Evolutionary conservation across 2,113 vertebrate genomes (phyloP).

Genomic region (Nettapus auritus): DNA sequence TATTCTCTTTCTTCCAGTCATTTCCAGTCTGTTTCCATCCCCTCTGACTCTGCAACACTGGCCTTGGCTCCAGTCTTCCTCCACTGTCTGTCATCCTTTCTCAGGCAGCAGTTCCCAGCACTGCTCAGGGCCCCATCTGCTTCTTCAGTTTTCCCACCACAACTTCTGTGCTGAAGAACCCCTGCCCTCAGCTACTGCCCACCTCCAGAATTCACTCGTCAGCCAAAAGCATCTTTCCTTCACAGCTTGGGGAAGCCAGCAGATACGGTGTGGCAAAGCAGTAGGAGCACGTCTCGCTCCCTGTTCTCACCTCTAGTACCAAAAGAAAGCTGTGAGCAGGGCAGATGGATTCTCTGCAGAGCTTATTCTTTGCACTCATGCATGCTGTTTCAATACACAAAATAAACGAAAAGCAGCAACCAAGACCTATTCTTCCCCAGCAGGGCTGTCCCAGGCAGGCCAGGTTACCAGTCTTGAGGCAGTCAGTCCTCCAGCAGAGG

Average conservation of each 20-base stretch:
- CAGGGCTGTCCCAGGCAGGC: not conserved
- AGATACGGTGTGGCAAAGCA: not conserved
- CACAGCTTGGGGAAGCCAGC: not conserved
- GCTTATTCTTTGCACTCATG: not conserved
- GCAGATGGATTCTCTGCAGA: not conserved
- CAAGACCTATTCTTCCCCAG: not conserved
- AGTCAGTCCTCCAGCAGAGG: not conserved
- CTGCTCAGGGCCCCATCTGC: not conserved
- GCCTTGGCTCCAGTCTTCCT: not conserved
- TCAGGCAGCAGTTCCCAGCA: not conserved
- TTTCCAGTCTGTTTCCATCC: not conserved
- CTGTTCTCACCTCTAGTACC: not conserved
- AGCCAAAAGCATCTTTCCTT: not conserved
- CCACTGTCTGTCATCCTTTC: not conserved
- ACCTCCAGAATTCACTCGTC: not conserved
- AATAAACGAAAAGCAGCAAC: not conserved
- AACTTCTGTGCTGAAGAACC: not conserved
- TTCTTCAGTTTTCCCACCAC: not conserved
- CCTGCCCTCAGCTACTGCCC: not conserved
- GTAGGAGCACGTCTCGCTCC: not conserved
- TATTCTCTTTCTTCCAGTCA: not conserved
- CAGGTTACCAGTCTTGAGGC: not conserved
- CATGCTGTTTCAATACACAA: not conserved
- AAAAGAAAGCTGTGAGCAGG: not conserved
- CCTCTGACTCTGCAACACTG: not conserved